These are phyloP conservation scores for Propithecus coquereli DNA, from an alignment of 2,113 vertebrate species.

Conservation along the genomic window DNA sequence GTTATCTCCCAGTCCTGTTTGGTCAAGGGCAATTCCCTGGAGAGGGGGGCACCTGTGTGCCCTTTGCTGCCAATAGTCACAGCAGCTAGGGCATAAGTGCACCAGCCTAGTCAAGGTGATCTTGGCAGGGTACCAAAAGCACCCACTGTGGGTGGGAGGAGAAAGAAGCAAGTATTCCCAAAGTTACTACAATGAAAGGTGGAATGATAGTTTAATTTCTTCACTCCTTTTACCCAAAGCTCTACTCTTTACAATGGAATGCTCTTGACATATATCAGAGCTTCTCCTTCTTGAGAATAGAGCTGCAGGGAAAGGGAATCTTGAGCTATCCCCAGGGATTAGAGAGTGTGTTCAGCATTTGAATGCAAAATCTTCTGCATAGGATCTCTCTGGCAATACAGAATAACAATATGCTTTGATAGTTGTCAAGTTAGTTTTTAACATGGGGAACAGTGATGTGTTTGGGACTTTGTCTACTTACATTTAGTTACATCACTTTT, in stretches of 20 bases:
- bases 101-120: background rate
- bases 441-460: background rate
- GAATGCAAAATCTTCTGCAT: background rate
- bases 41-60: background rate
- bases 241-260: background rate
- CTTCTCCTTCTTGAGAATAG: background rate
- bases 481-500: background rate
- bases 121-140: background rate
- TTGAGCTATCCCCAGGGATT: background rate
- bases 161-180: background rate
- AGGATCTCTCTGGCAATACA: background rate
- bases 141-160: background rate
- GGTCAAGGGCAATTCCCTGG: background rate
- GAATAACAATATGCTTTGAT: background rate
- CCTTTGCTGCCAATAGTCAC: background rate
- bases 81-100: background rate
- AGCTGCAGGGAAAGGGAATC: background rate
- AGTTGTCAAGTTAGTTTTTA: constrained; percentile 31
- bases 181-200: background rate
- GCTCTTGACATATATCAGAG: background rate
- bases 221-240: background rate
- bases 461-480: background rate
- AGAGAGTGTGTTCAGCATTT: background rate
- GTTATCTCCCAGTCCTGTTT: background rate
- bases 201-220: background rate